Evolutionary conservation across 1,140 invertebrate genomes (phyloP).

Genomic region (Drosophila asahinai): DNA sequence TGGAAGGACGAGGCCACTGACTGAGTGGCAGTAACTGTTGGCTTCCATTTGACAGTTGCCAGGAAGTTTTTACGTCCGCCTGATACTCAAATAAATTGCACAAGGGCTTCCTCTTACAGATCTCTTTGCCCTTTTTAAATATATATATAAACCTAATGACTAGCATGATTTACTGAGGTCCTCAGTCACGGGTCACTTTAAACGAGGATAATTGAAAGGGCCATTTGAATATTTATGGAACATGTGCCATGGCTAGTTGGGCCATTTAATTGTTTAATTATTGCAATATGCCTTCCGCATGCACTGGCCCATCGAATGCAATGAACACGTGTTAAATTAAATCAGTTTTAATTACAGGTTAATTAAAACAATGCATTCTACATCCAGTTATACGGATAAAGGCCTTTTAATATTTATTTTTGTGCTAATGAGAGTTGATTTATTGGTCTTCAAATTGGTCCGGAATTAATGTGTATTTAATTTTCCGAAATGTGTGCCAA

Average conservation of each 20-base stretch:
- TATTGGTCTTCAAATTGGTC: not conserved
- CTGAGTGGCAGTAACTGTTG: slow-evolving; percentile 47
- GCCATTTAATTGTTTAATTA: slow-evolving; percentile 46
- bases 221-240: slow-evolving; percentile 36
- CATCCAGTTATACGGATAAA: slow-evolving; percentile 7
- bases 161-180: slow-evolving; percentile 14
- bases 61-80: slow-evolving; percentile 36
- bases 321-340: slow-evolving; percentile 49
- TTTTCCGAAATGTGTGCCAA: not conserved
- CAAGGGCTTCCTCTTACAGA: slow-evolving; percentile 1
- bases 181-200: not conserved
- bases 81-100: slow-evolving; percentile 32
- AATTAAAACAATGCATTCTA: slow-evolving; percentile 55
- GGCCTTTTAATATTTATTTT: slow-evolving; percentile 8
- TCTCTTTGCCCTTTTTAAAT: slow-evolving; percentile 4
- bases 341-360: slow-evolving; percentile 52
- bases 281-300: slow-evolving; percentile 18
- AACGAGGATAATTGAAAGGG: slow-evolving; percentile 34
- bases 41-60: slow-evolving; percentile 35
- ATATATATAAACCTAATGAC: slow-evolving; percentile 10
- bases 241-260: slow-evolving; percentile 20
- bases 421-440: slow-evolving; percentile 17
- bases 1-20: slow-evolving; percentile 18
- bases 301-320: slow-evolving; percentile 26
- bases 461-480: slow-evolving; percentile 33